Evolutionary conservation across 92 coral and sea anemone genomes (phyloP), one percentile per base, ranked within the genome.

Genomic region (Siderastrea siderea): DNA sequence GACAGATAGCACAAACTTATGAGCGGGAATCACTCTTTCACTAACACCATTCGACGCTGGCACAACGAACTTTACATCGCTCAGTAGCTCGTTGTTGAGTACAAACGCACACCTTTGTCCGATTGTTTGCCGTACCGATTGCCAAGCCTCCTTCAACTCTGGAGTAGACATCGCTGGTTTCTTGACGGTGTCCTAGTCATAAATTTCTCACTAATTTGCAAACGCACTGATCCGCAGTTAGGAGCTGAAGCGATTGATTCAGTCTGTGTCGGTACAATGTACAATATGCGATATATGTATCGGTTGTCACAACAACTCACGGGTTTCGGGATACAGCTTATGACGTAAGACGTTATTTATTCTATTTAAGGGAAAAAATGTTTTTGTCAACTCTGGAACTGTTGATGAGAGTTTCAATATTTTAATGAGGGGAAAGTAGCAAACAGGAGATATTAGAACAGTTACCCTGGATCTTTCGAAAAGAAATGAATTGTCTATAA

Each of bases 1-100:
- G 7, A 84, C 49, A 3, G 87, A 84, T 7, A 84, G 87, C 49
- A 84, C 87, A 52, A 84, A 84, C 81, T 72, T 84, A 64, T 84
- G 87, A 84, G 87, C 87, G 7, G 80, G 69, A 12, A 84, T 61
- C 49, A 48, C 51, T 47, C 66, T 81, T 26, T 68, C 64, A 60
- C 48, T 14, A 10, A 16, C 64, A 8, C 63, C 50, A 16, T 11
- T 71, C 38, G 73, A 74, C 45, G 70, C 77, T 72, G 74, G 62
- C 14, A 49, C 87, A 3, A 60, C 43, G 15, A 84, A 84, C 51
- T 74, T 72, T 58, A 84, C 87, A 74, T 84, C 87, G 19, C 87
- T 84, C 64, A 84, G 43, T 10, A 84, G 50, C 11, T 72, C 80
- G 73, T 84, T 72, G 71, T 73, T 74, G n/a, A 73, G 62, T 13